phyloP scores from a whole-genome alignment of 1,140 invertebrate species.

The Drosophila setifemur region DNA sequence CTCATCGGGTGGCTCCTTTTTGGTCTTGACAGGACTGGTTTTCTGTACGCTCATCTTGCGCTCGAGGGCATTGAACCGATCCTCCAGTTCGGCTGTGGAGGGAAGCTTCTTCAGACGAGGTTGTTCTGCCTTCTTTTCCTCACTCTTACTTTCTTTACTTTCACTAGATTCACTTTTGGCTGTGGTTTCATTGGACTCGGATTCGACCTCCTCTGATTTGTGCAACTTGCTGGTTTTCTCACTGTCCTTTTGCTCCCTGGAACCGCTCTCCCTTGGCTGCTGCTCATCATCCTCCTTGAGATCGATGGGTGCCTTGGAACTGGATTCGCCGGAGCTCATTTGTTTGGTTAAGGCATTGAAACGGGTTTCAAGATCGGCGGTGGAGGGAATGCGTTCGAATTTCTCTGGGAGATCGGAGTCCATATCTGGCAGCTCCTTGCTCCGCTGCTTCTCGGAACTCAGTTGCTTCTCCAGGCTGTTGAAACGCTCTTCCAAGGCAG shows the following conservation, averaged over 20 bases:
- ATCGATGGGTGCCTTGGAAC: slow-evolving; percentile 47
- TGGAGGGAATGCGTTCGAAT: slow-evolving; percentile 60
- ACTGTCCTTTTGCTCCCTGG: slow-evolving; percentile 25
- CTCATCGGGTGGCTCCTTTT: slow-evolving; percentile 71
- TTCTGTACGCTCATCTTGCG: slow-evolving; percentile 66
- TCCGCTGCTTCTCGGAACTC: slow-evolving; percentile 49
- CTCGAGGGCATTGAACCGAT: slow-evolving; percentile 73
- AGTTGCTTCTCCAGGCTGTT: slow-evolving; percentile 63
- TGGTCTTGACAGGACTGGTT: slow-evolving; percentile 53
- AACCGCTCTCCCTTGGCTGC: background rate
- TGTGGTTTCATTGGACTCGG: slow-evolving; percentile 18
- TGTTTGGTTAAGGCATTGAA: slow-evolving; percentile 68
- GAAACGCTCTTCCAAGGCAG: slow-evolving; percentile 65
- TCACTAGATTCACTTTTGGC: slow-evolving; percentile 16
- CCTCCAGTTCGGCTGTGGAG: slow-evolving; percentile 72
- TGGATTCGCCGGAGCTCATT: slow-evolving; percentile 47
- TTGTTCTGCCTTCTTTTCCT: background rate
- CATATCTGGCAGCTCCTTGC: slow-evolving; percentile 15
- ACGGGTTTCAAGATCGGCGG: slow-evolving; percentile 63
- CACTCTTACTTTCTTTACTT: background rate
- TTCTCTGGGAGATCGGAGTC: slow-evolving; percentile 11
- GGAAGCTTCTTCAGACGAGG: slow-evolving; percentile 68
- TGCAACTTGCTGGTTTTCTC: slow-evolving; percentile 35
- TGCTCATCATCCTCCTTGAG: slow-evolving; percentile 28
- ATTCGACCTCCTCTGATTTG: slow-evolving; percentile 13